A percentile compares a stretch with the other conserved stretches of the same genome.
phyloP scores from a whole-genome alignment of 2,888 invertebrate genomes.

The Embidobia sp. region DNA sequence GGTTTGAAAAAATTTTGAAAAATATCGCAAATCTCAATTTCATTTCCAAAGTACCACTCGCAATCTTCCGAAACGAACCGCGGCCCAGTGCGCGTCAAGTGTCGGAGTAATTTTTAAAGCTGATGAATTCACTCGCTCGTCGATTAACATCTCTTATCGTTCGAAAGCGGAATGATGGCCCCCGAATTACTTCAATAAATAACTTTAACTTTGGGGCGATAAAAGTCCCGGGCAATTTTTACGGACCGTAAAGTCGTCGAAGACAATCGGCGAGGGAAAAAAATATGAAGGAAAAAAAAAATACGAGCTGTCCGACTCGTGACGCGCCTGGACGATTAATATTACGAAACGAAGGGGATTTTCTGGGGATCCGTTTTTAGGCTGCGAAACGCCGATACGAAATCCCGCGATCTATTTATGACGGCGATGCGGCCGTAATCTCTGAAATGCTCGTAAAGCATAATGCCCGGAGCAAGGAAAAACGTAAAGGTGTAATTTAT shows the following conservation, averaged over 20 bases:
- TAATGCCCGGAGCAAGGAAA: constrained; percentile 26
- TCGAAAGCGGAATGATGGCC: constrained; percentile 26
- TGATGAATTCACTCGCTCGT: constrained; percentile 37
- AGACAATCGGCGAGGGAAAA: constrained; percentile 23
- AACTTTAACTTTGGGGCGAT: constrained; percentile 31
- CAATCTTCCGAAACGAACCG: constrained; percentile 12
- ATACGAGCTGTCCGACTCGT: neutral
- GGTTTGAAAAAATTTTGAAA: too few relatives aligned
- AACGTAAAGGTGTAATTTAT: constrained; percentile 43
- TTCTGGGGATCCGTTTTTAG: constrained; percentile 19
- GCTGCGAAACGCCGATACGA: constrained; percentile 25
- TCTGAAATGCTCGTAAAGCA: constrained; percentile 42
- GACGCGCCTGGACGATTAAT: constrained; percentile 13
- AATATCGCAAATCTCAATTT: too few relatives aligned
- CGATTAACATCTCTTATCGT: constrained; percentile 50
- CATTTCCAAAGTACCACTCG: constrained; percentile 17
- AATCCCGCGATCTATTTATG: constrained; percentile 40
- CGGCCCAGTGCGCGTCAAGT: neutral
- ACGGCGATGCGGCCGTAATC: constrained; percentile 37
- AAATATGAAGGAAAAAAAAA: neutral
- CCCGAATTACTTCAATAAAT: constrained; percentile 41
- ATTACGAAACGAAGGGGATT: constrained; percentile 12
- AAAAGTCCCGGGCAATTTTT: constrained; percentile 43
- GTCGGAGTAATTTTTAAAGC: constrained; percentile 31
- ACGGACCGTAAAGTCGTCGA: constrained; percentile 33